These are phyloP conservation scores for Chaetodon trifasciatus DNA, from an alignment of 2,797 vertebrate genomes.

Conservation along the genomic window DNA sequence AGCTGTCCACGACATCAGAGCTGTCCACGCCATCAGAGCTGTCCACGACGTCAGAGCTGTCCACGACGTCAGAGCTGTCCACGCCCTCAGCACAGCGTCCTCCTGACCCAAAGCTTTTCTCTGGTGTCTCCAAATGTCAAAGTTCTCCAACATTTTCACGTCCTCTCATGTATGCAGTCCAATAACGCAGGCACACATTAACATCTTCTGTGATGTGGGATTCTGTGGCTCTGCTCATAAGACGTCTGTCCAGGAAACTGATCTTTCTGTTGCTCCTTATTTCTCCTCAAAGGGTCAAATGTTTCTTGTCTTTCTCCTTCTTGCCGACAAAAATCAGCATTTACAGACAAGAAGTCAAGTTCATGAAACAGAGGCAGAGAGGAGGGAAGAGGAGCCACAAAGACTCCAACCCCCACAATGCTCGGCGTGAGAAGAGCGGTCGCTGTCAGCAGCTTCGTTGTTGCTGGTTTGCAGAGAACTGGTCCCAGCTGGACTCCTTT, in stretches of 20 bases:
- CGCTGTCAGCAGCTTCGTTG: too few relatives aligned
- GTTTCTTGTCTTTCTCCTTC: too few relatives aligned
- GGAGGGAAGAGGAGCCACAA: too few relatives aligned
- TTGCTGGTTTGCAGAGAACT: not conserved
- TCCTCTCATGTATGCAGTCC: not conserved
- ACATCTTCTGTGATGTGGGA: not conserved
- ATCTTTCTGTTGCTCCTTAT: too few relatives aligned
- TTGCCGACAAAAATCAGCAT: too few relatives aligned
- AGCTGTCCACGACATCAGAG: not conserved
- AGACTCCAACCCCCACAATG: too few relatives aligned
- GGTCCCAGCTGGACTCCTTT: not conserved
- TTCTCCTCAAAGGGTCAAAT: too few relatives aligned
- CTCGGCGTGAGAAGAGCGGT: too few relatives aligned
- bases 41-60: not conserved
- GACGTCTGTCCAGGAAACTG: too few relatives aligned
- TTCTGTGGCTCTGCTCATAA: too few relatives aligned
- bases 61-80: not conserved
- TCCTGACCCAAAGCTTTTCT: constrained; percentile 15
- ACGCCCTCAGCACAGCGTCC: constrained; percentile 3
- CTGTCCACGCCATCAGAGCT: not conserved
- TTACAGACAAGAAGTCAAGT: too few relatives aligned
- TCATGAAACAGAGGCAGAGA: too few relatives aligned
- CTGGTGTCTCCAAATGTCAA: constrained; percentile 49
- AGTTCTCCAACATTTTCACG: constrained; percentile 4
- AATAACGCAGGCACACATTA: not conserved